Percentiles rank a stretch among this genome's conserved stretches.
Conservation (phyloP, 1,140 invertebrate genomes). For the Alviniconcha marisindica region DNA sequence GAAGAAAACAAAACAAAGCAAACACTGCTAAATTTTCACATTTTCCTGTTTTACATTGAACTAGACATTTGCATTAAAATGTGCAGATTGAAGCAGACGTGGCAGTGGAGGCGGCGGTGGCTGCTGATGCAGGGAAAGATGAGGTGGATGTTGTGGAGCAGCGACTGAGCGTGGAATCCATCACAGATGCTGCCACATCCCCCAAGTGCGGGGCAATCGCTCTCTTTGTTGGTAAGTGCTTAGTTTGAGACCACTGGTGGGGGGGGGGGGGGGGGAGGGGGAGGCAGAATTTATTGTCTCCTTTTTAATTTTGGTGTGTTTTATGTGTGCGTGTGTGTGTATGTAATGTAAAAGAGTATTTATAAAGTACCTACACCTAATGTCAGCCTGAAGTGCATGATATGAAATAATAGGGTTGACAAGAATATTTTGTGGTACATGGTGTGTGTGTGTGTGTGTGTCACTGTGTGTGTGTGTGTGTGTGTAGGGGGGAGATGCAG, state of each 20-base stretch:
- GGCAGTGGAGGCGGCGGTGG: background rate
- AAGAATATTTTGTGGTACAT: too few relatives aligned
- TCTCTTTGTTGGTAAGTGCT: conserved; percentile 84
- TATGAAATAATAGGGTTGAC: too few relatives aligned
- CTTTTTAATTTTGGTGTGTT: background rate
- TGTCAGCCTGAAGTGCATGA: too few relatives aligned
- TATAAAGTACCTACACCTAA: too few relatives aligned
- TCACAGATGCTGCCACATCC: conserved; percentile 83
- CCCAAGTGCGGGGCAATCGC: conserved; percentile 91
- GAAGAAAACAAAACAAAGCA: too few relatives aligned
- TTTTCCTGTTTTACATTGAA: too few relatives aligned
- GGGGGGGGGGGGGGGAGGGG: background rate
- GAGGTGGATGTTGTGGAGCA: conserved; percentile 82
- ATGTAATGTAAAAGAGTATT: background rate
- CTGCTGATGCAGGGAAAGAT: conserved; percentile 74
- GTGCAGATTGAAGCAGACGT: too few relatives aligned
- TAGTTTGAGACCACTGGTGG: background rate
- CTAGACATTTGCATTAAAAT: too few relatives aligned
- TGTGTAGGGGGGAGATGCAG: too few relatives aligned
- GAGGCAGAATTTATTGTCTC: background rate
- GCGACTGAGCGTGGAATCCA: conserved; percentile 83
- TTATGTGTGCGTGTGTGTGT: background rate
- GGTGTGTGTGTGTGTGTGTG: too few relatives aligned
- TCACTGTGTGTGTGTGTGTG: too few relatives aligned
- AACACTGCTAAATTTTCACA: too few relatives aligned